phyloP scores from a whole-genome alignment of 1,140 invertebrate genomes.

The Ladona fulva region DNA sequence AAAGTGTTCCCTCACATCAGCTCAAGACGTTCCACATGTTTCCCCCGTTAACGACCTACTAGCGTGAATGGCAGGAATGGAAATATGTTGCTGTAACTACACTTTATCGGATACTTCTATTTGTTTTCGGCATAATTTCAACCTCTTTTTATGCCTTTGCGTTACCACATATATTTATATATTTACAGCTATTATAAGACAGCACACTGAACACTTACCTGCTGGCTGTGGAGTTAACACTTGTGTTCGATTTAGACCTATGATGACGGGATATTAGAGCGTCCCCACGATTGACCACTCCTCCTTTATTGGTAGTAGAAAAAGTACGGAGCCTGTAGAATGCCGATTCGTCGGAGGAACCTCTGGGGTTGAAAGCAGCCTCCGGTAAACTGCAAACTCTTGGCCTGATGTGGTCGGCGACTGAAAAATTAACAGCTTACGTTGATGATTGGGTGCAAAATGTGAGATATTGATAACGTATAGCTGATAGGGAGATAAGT shows the following conservation, averaged over 20 bases:
- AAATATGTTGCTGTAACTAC: no score
- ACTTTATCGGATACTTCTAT: no score
- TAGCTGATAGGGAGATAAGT: no score
- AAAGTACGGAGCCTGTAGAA: constrained; percentile 79
- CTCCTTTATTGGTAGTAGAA: constrained; percentile 75
- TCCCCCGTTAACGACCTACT: no score
- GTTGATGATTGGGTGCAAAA: constrained; percentile 18
- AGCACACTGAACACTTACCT: constrained; percentile 50
- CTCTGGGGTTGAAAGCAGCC: constrained; percentile 61
- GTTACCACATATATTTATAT: no score
- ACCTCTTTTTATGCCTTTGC: no score
- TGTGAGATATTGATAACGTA: background rate
- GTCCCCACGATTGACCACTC: constrained; percentile 81
- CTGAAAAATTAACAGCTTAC: constrained; percentile 38
- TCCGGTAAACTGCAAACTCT: constrained; percentile 75
- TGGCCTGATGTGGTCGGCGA: constrained; percentile 69
- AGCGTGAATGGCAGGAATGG: no score
- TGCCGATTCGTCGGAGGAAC: constrained; percentile 54
- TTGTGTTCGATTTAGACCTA: constrained; percentile 58
- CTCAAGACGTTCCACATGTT: no score
- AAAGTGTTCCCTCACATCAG: no score
- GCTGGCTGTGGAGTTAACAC: constrained; percentile 70
- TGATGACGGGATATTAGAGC: constrained; percentile 73
- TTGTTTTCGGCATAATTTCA: no score
- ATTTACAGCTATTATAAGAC: no score